Conservation (phyloP, 1,140 invertebrate genomes). For the Listronotus bonariensis region DNA sequence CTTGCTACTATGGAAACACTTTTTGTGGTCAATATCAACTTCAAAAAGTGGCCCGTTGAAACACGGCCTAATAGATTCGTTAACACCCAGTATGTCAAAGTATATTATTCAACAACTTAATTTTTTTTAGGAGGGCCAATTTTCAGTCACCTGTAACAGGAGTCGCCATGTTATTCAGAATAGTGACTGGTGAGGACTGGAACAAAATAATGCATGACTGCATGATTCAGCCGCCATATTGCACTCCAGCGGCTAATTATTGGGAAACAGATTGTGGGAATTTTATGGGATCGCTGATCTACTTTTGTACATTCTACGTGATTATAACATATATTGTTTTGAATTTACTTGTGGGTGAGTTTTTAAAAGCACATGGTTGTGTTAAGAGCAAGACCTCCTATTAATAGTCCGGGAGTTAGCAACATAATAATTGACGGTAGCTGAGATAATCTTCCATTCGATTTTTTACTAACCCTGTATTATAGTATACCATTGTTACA, state of each 20-base stretch:
- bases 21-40: too few relatives aligned
- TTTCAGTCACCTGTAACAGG: constrained; percentile 97
- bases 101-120: too few relatives aligned
- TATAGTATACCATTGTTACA: constrained; percentile 55
- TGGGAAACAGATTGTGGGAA: constrained; percentile 99
- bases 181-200: constrained; percentile 99
- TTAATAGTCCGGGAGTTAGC: too few relatives aligned
- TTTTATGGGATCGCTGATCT: constrained; percentile 92
- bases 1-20: too few relatives aligned
- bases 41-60: too few relatives aligned
- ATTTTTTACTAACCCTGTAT: too few relatives aligned
- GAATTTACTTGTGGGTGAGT: constrained; percentile 92
- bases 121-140: constrained; percentile 84
- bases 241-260: constrained; percentile 91
- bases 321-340: constrained; percentile 99
- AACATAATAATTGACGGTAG: too few relatives aligned
- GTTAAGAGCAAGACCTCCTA: too few relatives aligned
- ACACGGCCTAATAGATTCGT: too few relatives aligned
- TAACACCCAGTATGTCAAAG: too few relatives aligned
- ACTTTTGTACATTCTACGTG: constrained; percentile 99
- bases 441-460: too few relatives aligned
- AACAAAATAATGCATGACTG: constrained; percentile 99
- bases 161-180: constrained; percentile 97
- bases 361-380: too few relatives aligned
- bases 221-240: constrained; percentile 97